Percentiles rank a stretch among this genome's conserved stretches.
phyloP scores from a whole-genome alignment of 2,797 vertebrate genomes.

The Tiaroga cobitis region DNA sequence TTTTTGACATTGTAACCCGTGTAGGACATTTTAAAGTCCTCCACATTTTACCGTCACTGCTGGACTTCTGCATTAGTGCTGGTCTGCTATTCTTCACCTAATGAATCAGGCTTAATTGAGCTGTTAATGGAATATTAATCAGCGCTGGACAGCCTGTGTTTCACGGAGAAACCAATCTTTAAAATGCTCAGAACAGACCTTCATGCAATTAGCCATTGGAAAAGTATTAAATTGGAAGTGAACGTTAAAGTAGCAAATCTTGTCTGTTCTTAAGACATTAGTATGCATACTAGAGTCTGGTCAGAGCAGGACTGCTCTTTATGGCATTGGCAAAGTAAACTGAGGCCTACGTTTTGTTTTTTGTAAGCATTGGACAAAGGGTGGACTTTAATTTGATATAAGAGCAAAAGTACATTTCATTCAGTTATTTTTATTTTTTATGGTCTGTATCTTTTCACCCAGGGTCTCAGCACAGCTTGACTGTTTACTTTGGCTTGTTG shows the following conservation, averaged over 20 bases:
- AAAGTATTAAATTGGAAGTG: not conserved
- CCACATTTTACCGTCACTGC: not conserved
- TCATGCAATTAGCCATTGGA: slow-evolving; percentile 30
- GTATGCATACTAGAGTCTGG: not conserved
- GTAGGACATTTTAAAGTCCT: not conserved
- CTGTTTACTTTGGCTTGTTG: not conserved
- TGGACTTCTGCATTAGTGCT: slow-evolving; percentile 17
- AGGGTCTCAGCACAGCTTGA: not conserved
- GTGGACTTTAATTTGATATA: not conserved
- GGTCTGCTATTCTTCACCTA: slow-evolving; percentile 34
- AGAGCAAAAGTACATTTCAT: not conserved
- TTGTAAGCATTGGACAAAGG: not conserved
- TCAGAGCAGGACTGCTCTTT: not conserved
- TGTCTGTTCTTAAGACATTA: slow-evolving; percentile 1
- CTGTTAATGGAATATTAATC: slow-evolving; percentile 52
- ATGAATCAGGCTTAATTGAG: slow-evolving; percentile 43
- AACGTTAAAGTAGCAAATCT: not conserved
- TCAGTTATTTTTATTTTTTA: not conserved
- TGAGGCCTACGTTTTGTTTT: not conserved
- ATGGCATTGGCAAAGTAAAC: not conserved
- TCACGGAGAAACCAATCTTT: slow-evolving; percentile 21
- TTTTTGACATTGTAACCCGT: not conserved
- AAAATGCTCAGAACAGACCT: slow-evolving; percentile 31
- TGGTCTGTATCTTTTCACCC: not conserved
- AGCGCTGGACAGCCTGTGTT: slow-evolving; percentile 33